Evolutionary conservation across 2,797 vertebrate genomes (phyloP).

Genomic region (Myotis myotis): DNA sequence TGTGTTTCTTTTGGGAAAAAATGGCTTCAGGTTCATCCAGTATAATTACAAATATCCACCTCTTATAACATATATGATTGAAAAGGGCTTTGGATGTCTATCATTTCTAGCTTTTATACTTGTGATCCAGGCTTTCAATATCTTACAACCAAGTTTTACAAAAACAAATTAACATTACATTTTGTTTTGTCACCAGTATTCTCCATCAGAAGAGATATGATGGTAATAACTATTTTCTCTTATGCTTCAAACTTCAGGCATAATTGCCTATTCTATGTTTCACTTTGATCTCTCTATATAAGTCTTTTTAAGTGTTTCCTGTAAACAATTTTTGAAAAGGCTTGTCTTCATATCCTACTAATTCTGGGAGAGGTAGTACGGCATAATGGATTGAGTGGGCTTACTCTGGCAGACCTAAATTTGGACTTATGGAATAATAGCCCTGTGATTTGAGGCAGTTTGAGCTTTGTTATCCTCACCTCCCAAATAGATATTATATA

Average conservation of each 20-base stretch:
- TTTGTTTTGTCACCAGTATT: neutral
- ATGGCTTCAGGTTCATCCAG: neutral
- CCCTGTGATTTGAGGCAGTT: neutral
- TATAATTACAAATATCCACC: neutral
- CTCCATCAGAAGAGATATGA: neutral
- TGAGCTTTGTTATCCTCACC: neutral
- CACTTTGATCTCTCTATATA: neutral
- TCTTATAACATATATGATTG: neutral
- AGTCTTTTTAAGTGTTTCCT: neutral
- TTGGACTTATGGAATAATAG: neutral
- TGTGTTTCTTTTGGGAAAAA: conserved; percentile 10
- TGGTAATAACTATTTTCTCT: neutral
- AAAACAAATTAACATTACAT: neutral
- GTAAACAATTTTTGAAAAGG: conserved; percentile 12
- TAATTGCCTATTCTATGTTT: neutral
- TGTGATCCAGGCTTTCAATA: neutral
- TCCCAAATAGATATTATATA: neutral
- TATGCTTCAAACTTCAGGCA: neutral
- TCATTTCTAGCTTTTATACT: neutral
- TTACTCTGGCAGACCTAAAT: neutral
- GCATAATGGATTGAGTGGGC: neutral
- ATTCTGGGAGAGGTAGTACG: neutral
- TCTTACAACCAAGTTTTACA: neutral
- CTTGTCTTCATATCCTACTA: neutral
- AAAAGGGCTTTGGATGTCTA: neutral